Evolutionary conservation across 1,140 invertebrate species (phyloP).

Genomic region (Drosophila serrata): DNA sequence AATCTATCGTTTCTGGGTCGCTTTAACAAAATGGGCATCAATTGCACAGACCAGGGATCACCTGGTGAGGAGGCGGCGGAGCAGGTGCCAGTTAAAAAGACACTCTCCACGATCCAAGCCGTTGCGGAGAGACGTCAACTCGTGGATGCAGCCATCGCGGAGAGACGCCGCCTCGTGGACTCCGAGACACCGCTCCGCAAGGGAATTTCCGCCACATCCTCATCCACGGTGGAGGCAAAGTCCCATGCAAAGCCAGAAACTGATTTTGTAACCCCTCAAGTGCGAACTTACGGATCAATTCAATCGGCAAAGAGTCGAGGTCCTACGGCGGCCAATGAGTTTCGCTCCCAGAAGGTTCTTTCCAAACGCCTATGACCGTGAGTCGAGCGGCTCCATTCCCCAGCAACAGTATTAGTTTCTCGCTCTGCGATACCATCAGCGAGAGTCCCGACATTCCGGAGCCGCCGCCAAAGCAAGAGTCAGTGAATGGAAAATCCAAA

Average conservation of each 20-base stretch:
- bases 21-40: constrained; percentile 73
- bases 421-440: constrained; percentile 78
- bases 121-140: constrained; percentile 54
- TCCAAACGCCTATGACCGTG: constrained; percentile 81
- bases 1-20: constrained; percentile 69
- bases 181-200: constrained; percentile 57
- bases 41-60: constrained; percentile 55
- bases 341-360: constrained; percentile 83
- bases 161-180: constrained; percentile 53
- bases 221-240: constrained; percentile 17
- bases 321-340: constrained; percentile 63
- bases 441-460: constrained; percentile 63
- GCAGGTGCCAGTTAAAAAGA: constrained; percentile 21
- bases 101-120: constrained; percentile 36
- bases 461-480: constrained; percentile 17
- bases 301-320: constrained; percentile 50
- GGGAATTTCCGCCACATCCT: not conserved
- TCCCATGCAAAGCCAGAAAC: constrained; percentile 42
- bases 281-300: constrained; percentile 49
- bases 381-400: constrained; percentile 61
- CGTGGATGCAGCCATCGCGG: constrained; percentile 28
- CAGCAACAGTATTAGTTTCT: constrained; percentile 72
- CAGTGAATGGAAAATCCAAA: constrained; percentile 49
- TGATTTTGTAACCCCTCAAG: constrained; percentile 77
- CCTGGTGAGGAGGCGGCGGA: constrained; percentile 8